phyloP scores from a whole-genome alignment of 2,797 vertebrate species.

The Poeciliopsis presidionis region DNA sequence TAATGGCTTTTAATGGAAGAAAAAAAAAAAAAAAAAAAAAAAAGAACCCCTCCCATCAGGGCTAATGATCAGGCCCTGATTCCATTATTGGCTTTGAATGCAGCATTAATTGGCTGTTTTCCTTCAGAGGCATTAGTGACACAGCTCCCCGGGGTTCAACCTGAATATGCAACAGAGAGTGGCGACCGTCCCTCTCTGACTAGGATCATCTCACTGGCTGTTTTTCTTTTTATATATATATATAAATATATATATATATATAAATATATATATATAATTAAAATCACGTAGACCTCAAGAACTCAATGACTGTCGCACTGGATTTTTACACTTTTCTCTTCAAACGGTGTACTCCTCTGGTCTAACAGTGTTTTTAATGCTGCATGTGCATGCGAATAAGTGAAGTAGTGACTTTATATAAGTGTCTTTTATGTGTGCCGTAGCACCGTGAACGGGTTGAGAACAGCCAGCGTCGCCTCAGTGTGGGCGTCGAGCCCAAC shows the following conservation, averaged over 20 bases:
- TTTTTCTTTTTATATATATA: slow-evolving; percentile 38
- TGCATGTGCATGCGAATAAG: slow-evolving; percentile 84
- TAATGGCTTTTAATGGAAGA: slow-evolving; percentile 12
- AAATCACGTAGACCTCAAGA: slow-evolving; percentile 84
- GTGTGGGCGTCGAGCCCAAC: neutral
- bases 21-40: neutral
- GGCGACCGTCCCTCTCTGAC: slow-evolving; percentile 52
- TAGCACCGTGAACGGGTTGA: slow-evolving; percentile 54
- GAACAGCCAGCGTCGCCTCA: slow-evolving; percentile 55
- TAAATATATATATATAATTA: slow-evolving; percentile 40
- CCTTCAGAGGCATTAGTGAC: slow-evolving; percentile 30
- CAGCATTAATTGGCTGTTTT: slow-evolving; percentile 16
- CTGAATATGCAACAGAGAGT: slow-evolving; percentile 66
- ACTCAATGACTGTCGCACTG: slow-evolving; percentile 82
- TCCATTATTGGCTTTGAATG: slow-evolving; percentile 37
- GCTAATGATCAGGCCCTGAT: neutral
- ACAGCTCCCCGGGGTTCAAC: slow-evolving; percentile 49
- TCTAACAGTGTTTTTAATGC: slow-evolving; percentile 82
- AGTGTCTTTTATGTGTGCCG: slow-evolving; percentile 74
- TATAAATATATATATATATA: too few relatives aligned
- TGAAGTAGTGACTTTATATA: slow-evolving; percentile 68
- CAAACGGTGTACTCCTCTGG: slow-evolving; percentile 67
- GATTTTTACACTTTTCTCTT: slow-evolving; percentile 82
- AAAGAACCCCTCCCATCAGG: neutral
- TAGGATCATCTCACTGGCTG: slow-evolving; percentile 74